Conservation (phyloP, 2,113 vertebrate species). For the Aramus guarauna region DNA sequence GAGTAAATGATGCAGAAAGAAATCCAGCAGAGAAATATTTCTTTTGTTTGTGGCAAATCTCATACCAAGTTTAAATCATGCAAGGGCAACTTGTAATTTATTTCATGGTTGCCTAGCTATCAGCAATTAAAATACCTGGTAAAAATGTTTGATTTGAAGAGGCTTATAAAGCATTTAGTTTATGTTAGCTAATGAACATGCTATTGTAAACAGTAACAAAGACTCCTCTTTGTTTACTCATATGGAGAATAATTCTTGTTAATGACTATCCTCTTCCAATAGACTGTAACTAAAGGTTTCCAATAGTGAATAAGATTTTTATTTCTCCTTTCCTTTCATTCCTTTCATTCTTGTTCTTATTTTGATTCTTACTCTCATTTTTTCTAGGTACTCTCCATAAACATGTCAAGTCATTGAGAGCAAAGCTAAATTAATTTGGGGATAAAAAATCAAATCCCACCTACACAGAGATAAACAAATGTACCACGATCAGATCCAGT, state of each 20-base stretch:
- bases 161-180: neutral
- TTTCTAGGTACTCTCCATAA: neutral
- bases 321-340: neutral
- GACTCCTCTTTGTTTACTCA: neutral
- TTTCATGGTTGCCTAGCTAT: slow-evolving; percentile 29
- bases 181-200: neutral
- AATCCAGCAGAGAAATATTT: slow-evolving; percentile 69
- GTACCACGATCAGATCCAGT: neutral
- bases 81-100: slow-evolving; percentile 59
- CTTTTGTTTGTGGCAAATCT: slow-evolving; percentile 62
- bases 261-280: neutral
- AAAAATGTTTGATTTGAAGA: slow-evolving; percentile 13
- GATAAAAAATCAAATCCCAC: neutral
- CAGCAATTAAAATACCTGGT: slow-evolving; percentile 41
- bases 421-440: neutral
- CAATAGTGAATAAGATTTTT: neutral
- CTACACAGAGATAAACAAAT: neutral
- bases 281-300: neutral
- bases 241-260: neutral
- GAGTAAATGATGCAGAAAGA: slow-evolving; percentile 79
- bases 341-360: neutral
- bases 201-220: neutral
- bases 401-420: neutral
- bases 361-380: neutral
- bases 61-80: slow-evolving; percentile 37